Evolutionary conservation across 1,140 invertebrate genomes (phyloP).

Genomic region (Trichonephila inaurata): DNA sequence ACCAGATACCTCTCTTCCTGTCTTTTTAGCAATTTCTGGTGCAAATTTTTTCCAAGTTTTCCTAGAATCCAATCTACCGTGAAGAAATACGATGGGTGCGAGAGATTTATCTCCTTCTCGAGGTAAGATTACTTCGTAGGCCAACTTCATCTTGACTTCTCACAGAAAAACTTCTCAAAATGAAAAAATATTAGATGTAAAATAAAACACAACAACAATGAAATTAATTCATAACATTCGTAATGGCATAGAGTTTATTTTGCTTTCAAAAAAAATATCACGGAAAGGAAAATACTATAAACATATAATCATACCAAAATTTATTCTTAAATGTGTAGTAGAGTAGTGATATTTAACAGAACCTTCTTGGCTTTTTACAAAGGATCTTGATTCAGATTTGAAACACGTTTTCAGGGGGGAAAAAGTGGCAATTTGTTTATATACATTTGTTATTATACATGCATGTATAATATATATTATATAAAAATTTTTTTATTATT

Average conservation of each 20-base stretch:
- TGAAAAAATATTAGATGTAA: background rate
- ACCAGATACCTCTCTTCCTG: conserved; percentile 84
- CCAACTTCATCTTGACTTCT: conserved; percentile 31
- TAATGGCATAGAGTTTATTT: background rate
- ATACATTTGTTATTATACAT: too few relatives aligned
- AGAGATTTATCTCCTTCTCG: background rate
- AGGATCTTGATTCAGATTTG: too few relatives aligned
- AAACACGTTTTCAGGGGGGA: too few relatives aligned
- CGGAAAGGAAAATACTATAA: background rate
- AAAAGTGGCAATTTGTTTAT: too few relatives aligned
- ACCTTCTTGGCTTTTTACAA: too few relatives aligned
- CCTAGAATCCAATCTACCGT: conserved; percentile 92
- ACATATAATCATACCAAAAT: too few relatives aligned
- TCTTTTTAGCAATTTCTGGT: conserved; percentile 86
- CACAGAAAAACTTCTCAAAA: background rate
- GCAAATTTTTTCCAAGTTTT: conserved; percentile 91
- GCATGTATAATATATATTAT: too few relatives aligned
- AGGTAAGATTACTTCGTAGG: background rate
- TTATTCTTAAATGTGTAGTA: too few relatives aligned
- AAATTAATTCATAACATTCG: background rate
- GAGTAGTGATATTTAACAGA: too few relatives aligned
- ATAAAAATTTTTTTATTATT: too few relatives aligned
- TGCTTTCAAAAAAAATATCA: background rate
- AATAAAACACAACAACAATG: too few relatives aligned
- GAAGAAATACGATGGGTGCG: conserved; percentile 89